phyloP scores from a whole-genome alignment of 92 coral and sea anemone species.

The Bergia puertoricense region DNA sequence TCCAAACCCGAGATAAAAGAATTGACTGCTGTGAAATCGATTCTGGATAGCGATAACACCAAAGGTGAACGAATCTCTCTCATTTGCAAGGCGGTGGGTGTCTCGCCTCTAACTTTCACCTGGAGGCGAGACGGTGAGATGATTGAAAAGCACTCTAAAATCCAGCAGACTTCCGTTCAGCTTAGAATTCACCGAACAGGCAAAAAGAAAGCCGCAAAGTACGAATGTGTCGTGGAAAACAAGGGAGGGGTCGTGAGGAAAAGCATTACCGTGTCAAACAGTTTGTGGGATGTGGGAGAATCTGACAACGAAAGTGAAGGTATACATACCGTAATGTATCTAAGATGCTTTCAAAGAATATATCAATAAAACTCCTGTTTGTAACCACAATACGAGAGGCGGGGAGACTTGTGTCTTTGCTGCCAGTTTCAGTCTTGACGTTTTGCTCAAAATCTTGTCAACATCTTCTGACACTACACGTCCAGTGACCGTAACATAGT shows the following conservation, averaged over 20 bases:
- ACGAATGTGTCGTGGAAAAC: conserved; percentile 12
- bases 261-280: neutral
- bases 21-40: neutral
- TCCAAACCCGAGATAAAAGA: conserved; percentile 5
- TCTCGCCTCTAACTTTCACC: conserved; percentile 3
- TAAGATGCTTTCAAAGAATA: neutral
- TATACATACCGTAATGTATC: neutral
- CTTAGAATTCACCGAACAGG: neutral
- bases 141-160: neutral
- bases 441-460: too few species aligned
- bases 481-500: too few species aligned
- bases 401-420: too few species aligned
- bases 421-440: too few species aligned
- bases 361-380: neutral
- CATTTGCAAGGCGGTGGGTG: conserved; percentile 9
- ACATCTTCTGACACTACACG: too few species aligned
- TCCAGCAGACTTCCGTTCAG: neutral
- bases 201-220: neutral
- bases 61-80: neutral
- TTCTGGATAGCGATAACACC: neutral
- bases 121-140: neutral
- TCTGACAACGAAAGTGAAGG: conserved; percentile 3
- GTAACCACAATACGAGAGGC: too few species aligned
- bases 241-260: neutral
- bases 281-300: neutral